Percentiles rank a stretch among this genome's conserved stretches.
These are phyloP conservation scores for Scatophagus argus DNA, from an alignment of 2,113 vertebrate species.

Conservation along the genomic window DNA sequence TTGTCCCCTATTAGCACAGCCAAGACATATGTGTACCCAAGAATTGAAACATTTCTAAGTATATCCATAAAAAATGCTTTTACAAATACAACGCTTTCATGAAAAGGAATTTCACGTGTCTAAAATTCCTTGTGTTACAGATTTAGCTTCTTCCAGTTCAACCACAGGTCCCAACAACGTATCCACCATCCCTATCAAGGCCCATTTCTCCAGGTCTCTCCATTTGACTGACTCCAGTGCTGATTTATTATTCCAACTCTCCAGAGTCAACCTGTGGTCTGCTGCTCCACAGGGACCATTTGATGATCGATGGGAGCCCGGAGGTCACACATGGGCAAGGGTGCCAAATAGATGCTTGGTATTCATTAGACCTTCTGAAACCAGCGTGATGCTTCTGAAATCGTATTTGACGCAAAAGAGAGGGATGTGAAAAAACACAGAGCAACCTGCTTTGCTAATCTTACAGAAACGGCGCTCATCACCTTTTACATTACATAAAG, in stretches of 20 bases:
- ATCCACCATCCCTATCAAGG: conserved; percentile 5
- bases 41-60: neutral
- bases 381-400: conserved; percentile 22
- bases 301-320: conserved; percentile 58
- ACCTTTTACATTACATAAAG: neutral
- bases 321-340: conserved; percentile 48
- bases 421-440: neutral
- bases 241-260: conserved; percentile 55
- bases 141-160: conserved; percentile 17
- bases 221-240: conserved; percentile 14
- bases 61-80: neutral
- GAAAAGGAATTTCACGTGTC: neutral
- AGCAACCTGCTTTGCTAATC: neutral
- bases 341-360: conserved; percentile 50
- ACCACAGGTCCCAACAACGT: neutral
- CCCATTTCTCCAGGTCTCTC: conserved; percentile 40
- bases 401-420: neutral
- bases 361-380: conserved; percentile 51
- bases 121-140: neutral
- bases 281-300: conserved; percentile 42
- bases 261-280: conserved; percentile 42
- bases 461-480: neutral
- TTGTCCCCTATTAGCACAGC: neutral
- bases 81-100: neutral
- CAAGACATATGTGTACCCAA: conserved; percentile 7